Base-by-base conservation (phyloP, 2,797 vertebrate genomes). In the Apodemus agrarius region DNA sequence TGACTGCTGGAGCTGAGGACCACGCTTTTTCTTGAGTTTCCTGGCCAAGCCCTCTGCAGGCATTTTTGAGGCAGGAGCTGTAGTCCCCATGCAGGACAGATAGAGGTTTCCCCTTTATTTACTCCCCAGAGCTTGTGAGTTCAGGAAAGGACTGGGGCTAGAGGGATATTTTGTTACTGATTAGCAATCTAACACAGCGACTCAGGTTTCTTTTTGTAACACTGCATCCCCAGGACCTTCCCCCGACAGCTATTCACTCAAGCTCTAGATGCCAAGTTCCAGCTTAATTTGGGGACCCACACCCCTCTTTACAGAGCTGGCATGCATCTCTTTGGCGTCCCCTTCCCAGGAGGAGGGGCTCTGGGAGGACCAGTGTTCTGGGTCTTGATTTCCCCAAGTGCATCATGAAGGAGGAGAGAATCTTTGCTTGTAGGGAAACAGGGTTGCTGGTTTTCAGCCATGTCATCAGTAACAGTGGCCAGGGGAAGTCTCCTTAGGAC, bases 111-210 rank as follows among this genome's bases (percentile, higher is more conserved):
- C 74, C 46, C 75, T 75, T 87, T 93, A 54, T 92, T 96, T 93
- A 76, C 83, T 94, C 24, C 31, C 31, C n/a, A 29, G 43, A 40
- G 84, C 19, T 11, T 75, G 49, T 1, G 72, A 85, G 83, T 93
- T 96, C 90, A 94, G 93, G 95, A 86, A 76, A 92, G 90, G 95
- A 63, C 92, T 94, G 26, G 54, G 85, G 76, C 40, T 57, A 37
- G 75, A 96, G 72, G 93, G 90, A 65, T 96, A 97, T 97, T 97
- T 96, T 95, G 97, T 98, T 98, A 96, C 98, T 34, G 90, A 95
- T 95, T 79, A 92, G 93, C 75, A 67, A 93, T 94, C 96, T 96
- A 81, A 40, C 40, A 8, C 54, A 46, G 49, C 46, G 85, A 89
- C 96, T 97, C 76, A 0, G 63, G 91, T 97, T 97, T 96, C 95